Evolutionary conservation across 2,113 vertebrate genomes (phyloP).

Genomic region (Podiceps cristatus): DNA sequence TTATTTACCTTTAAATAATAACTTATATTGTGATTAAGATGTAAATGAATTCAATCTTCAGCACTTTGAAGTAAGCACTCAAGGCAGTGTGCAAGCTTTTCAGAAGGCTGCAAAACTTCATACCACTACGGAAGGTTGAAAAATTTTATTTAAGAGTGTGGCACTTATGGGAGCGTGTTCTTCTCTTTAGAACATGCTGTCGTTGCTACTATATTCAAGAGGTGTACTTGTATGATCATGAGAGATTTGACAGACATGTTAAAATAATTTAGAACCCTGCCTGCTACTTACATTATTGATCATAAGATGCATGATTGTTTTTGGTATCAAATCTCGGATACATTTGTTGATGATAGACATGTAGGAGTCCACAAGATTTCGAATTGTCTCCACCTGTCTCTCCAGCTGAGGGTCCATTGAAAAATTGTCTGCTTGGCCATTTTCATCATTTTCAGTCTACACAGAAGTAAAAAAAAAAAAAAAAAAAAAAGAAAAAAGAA

Average conservation of each 20-base stretch:
- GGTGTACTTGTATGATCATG: neutral
- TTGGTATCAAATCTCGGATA: constrained; percentile 90
- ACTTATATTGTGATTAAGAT: neutral
- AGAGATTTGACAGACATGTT: neutral
- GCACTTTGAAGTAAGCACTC: neutral
- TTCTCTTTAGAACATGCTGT: neutral
- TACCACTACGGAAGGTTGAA: neutral
- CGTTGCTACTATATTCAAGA: neutral
- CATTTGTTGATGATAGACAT: constrained; percentile 93
- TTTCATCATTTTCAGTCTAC: constrained; percentile 82
- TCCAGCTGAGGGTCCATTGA: constrained; percentile 91
- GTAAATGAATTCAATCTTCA: neutral
- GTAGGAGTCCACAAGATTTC: constrained; percentile 92
- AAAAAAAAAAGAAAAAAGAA: neutral
- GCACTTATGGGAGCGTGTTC: neutral
- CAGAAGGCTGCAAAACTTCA: neutral
- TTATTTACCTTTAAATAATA: neutral
- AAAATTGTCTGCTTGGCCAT: constrained; percentile 84
- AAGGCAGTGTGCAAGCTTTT: neutral
- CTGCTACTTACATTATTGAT: constrained; percentile 88
- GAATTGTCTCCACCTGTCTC: constrained; percentile 93
- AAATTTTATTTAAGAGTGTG: neutral
- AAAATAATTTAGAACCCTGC: neutral
- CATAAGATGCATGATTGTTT: constrained; percentile 95
- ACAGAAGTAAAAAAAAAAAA: neutral